phyloP scores from a whole-genome alignment of 92 coral and sea anemone genomes.

The Phymanthus crucifer region DNA sequence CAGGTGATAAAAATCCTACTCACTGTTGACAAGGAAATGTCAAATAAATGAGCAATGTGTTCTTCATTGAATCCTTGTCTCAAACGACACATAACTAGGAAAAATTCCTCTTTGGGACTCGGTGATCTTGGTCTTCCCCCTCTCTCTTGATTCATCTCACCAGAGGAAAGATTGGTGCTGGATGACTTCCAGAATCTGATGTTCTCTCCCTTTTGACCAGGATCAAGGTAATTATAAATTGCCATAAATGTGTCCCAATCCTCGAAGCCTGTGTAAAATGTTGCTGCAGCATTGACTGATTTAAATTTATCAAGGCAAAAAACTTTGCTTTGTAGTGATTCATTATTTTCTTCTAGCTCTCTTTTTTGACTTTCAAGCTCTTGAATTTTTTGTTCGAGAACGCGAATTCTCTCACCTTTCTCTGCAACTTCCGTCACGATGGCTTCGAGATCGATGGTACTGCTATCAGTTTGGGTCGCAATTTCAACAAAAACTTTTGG shows the following conservation, averaged over 20 bases:
- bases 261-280: slow-evolving; percentile 23
- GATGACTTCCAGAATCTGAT: slow-evolving; percentile 13
- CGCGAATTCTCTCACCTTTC: not conserved
- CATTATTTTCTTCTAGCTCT: slow-evolving; percentile 15
- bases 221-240: slow-evolving; percentile 32
- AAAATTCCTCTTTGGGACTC: slow-evolving; percentile 37
- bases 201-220: slow-evolving; percentile 42
- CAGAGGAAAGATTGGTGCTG: not conserved
- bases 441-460: not conserved
- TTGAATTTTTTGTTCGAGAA: not conserved
- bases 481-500: not conserved
- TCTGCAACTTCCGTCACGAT: not conserved
- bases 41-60: slow-evolving; percentile 29
- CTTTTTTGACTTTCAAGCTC: not conserved
- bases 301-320: slow-evolving; percentile 12
- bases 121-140: slow-evolving; percentile 24
- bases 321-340: slow-evolving; percentile 15
- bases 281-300: not conserved
- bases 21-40: too few relatives aligned
- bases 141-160: slow-evolving; percentile 4
- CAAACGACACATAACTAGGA: slow-evolving; percentile 36
- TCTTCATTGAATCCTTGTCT: slow-evolving; percentile 41
- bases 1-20: too few relatives aligned
- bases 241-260: slow-evolving; percentile 33
- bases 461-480: not conserved